These are phyloP conservation scores for Apoda limacodes DNA, from an alignment of 2,888 invertebrate genomes.

Conservation along the genomic window DNA sequence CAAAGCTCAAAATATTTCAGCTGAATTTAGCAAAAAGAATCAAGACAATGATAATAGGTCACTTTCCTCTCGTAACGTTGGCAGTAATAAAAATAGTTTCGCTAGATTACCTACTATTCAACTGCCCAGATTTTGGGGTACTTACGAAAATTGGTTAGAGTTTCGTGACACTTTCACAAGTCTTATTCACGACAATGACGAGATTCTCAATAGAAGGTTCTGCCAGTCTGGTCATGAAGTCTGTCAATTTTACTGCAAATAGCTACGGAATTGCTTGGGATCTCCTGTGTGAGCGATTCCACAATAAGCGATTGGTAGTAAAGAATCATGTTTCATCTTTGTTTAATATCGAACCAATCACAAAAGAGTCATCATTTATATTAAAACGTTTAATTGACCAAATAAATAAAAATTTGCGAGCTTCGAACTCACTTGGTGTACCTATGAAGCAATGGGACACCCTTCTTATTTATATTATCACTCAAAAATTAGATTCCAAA, in stretches of 20 bases:
- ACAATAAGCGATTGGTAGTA: constrained; percentile 12
- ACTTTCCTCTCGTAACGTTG: too few relatives aligned
- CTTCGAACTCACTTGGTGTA: constrained; percentile 7
- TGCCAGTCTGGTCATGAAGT: too few relatives aligned
- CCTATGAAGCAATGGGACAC: constrained; percentile 6
- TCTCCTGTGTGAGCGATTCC: constrained; percentile 11
- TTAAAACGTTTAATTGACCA: too few relatives aligned
- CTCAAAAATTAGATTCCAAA: constrained; percentile 7
- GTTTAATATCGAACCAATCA: constrained; percentile 10
- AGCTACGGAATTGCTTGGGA: constrained; percentile 12
- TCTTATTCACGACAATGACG: constrained; percentile 20
- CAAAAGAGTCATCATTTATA: constrained; percentile 5
- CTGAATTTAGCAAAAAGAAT: too few relatives aligned
- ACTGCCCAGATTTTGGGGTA: constrained; percentile 20
- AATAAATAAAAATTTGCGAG: constrained; percentile 8
- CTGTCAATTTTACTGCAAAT: constrained; percentile 10
- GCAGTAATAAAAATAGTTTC: too few relatives aligned
- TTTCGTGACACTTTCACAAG: too few relatives aligned
- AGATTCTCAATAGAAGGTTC: background rate
- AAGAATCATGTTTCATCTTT: constrained; percentile 13
- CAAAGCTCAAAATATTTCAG: too few relatives aligned
- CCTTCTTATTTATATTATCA: constrained; percentile 7
- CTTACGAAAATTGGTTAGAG: constrained; percentile 23
- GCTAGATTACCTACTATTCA: constrained; percentile 22
- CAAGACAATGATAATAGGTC: too few relatives aligned